These are phyloP conservation scores for Barnardius zonarius DNA, from an alignment of 2,113 vertebrate genomes.

Conservation along the genomic window DNA sequence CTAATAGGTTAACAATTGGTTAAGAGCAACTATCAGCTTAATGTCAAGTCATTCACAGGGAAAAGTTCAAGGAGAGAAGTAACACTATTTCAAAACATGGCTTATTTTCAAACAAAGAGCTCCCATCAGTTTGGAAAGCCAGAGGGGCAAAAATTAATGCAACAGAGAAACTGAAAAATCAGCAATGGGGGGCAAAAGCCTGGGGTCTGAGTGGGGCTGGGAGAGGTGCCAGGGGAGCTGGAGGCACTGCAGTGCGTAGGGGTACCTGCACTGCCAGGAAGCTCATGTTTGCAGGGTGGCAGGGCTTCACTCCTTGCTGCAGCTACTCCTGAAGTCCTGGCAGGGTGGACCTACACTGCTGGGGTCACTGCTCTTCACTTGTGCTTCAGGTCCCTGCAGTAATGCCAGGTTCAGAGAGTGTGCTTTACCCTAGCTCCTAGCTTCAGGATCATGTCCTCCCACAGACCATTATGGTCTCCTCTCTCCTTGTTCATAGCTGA, in stretches of 20 bases:
- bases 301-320: neutral
- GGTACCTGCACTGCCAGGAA: rapidly evolving
- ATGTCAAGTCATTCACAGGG: slow-evolving; percentile 50
- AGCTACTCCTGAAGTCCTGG: neutral
- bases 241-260: rapidly evolving
- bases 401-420: neutral
- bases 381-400: neutral
- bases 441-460: neutral
- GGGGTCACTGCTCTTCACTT: rapidly evolving
- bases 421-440: neutral
- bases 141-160: slow-evolving; percentile 20
- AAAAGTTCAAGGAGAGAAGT: slow-evolving; percentile 74
- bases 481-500: neutral
- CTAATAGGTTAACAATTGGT: slow-evolving; percentile 74
- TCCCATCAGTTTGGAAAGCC: slow-evolving; percentile 1
- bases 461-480: neutral
- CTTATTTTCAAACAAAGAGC: slow-evolving; percentile 40
- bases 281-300: rapidly evolving
- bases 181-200: neutral
- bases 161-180: neutral
- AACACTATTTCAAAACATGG: slow-evolving; percentile 43
- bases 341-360: rapidly evolving
- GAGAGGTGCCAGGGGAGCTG: neutral
- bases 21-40: slow-evolving; percentile 65
- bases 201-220: neutral